Conservation (phyloP, 2,888 invertebrate species). For the Anagyrus pseudococci region DNA sequence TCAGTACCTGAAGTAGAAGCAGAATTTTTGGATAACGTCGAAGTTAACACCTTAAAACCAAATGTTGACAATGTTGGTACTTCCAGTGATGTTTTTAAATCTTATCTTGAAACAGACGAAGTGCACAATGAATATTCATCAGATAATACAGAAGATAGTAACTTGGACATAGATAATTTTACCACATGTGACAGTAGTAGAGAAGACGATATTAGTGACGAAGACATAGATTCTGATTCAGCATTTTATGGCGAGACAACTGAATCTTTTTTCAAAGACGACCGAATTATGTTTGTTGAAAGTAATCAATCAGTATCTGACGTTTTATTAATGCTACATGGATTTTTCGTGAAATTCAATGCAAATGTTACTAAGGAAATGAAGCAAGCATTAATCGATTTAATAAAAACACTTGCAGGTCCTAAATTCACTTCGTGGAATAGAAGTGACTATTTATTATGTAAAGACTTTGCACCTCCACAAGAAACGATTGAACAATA, state of each 20-base stretch:
- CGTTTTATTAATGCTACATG: slow-evolving; percentile 25
- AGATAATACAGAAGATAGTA: background rate
- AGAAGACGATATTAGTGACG: background rate
- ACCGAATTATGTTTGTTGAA: slow-evolving; percentile 19
- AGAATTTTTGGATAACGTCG: background rate
- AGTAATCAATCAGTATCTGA: slow-evolving; percentile 15
- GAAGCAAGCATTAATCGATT: slow-evolving; percentile 6
- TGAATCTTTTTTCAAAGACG: background rate
- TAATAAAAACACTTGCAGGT: slow-evolving; percentile 23
- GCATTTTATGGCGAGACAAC: background rate
- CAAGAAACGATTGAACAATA: slow-evolving; percentile 8
- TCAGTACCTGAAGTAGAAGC: background rate
- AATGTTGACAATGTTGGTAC: background rate
- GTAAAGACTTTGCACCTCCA: slow-evolving; percentile 15
- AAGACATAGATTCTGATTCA: background rate
- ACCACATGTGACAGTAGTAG: background rate
- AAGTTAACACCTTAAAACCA: too few relatives aligned
- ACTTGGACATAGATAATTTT: background rate
- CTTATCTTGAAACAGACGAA: too few relatives aligned
- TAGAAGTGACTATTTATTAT: background rate
- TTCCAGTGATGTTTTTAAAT: background rate
- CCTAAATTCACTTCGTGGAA: slow-evolving; percentile 8
- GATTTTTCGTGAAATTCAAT: background rate
- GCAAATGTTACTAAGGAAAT: background rate
- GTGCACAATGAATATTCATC: background rate